Evolutionary conservation across 2,888 invertebrate genomes (phyloP).

Genomic region (Ophion ellenae): DNA sequence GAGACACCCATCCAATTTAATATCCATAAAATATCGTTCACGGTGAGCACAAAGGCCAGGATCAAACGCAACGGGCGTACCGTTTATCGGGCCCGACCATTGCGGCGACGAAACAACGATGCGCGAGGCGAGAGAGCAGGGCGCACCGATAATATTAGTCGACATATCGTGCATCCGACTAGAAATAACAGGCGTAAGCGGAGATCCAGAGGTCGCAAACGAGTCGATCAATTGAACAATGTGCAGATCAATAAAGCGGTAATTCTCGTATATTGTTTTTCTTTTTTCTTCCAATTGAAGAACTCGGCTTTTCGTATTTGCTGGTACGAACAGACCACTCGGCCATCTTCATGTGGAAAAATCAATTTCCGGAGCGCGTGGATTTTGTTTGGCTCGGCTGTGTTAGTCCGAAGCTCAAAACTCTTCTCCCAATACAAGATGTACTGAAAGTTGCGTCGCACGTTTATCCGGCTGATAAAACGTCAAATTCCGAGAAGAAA

Average conservation of each 20-base stretch:
- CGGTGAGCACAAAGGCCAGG: constrained; percentile 27
- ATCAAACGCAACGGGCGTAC: constrained; percentile 56
- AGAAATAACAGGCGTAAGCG: constrained; percentile 14
- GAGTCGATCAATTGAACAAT: constrained; percentile 21
- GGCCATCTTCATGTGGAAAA: too few relatives aligned
- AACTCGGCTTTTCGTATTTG: not conserved
- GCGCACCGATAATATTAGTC: constrained; percentile 16
- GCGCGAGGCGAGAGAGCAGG: not conserved
- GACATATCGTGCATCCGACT: constrained; percentile 18
- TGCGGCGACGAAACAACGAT: constrained; percentile 14
- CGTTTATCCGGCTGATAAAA: too few relatives aligned
- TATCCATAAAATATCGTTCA: constrained; percentile 28
- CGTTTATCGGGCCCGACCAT: constrained; percentile 33
- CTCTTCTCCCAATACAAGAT: too few relatives aligned
- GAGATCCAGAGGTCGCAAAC: constrained; percentile 2
- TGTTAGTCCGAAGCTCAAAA: too few relatives aligned
- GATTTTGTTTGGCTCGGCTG: too few relatives aligned
- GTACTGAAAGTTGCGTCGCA: too few relatives aligned
- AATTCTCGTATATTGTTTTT: not conserved
- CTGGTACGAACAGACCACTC: too few relatives aligned
- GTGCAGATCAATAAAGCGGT: constrained; percentile 14
- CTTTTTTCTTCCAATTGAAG: constrained; percentile 18
- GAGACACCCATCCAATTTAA: constrained; percentile 16
- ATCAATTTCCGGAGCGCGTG: too few relatives aligned
- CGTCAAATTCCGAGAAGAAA: too few relatives aligned